Percentiles rank a stretch among this genome's conserved stretches.
phyloP scores from a whole-genome alignment of 2,113 vertebrate genomes.

The Aegotheles bennettii region DNA sequence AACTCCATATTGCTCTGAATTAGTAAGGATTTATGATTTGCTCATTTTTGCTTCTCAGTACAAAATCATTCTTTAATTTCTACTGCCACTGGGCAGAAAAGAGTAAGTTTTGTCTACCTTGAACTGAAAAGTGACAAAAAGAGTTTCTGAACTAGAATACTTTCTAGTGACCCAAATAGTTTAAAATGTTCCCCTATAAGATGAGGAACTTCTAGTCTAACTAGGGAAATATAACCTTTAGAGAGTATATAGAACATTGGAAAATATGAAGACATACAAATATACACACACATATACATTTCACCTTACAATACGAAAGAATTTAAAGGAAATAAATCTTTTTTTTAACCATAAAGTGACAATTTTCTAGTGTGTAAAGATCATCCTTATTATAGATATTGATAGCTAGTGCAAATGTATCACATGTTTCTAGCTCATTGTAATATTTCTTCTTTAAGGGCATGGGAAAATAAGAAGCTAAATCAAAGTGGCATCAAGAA shows the following conservation, averaged over 20 bases:
- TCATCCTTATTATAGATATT: background rate
- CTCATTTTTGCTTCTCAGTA: background rate
- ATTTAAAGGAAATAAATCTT: background rate
- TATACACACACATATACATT: background rate
- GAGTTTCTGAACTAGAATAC: conserved; percentile 49
- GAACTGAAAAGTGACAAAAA: conserved; percentile 35
- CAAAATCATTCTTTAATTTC: background rate
- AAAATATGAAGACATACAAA: background rate
- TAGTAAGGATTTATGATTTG: background rate
- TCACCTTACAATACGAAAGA: background rate
- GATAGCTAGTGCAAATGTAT: background rate
- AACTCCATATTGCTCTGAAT: background rate
- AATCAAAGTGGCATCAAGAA: background rate
- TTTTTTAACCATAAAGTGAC: background rate
- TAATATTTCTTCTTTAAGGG: background rate
- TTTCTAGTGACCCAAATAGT: conserved; percentile 33
- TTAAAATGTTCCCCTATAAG: conserved; percentile 8
- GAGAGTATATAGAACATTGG: background rate
- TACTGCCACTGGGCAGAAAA: background rate
- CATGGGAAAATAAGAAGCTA: background rate
- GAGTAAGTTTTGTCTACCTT: background rate
- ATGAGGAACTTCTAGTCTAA: conserved; percentile 6
- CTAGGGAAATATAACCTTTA: background rate
- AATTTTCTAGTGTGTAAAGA: background rate
- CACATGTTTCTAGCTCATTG: background rate